Evolutionary conservation across 1,140 invertebrate species (phyloP).

Genomic region (Macrobrachium rosenbergii): DNA sequence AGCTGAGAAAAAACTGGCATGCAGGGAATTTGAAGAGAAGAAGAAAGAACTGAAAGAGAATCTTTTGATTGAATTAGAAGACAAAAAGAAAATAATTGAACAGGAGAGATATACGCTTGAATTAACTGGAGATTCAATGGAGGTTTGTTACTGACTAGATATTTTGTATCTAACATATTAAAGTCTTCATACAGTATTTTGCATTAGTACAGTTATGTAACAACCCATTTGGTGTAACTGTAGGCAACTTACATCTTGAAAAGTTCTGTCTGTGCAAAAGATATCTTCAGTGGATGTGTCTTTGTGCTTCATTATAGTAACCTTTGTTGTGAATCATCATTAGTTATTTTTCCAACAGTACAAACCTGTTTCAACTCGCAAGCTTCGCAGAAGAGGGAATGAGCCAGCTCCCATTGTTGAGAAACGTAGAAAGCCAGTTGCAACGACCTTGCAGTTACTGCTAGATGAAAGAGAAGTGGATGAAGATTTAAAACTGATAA

Average conservation of each 20-base stretch:
- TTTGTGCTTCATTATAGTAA: background rate
- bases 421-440: constrained; percentile 79
- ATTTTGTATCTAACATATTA: background rate
- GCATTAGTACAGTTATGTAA: too few relatives aligned
- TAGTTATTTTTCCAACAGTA: constrained; percentile 69
- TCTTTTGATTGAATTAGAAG: constrained; percentile 91
- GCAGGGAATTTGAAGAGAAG: constrained; percentile 95
- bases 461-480: constrained; percentile 92
- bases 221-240: too few relatives aligned
- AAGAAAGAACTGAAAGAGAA: constrained; percentile 92
- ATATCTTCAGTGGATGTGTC: too few relatives aligned
- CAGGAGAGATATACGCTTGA: constrained; percentile 88
- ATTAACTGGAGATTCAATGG: constrained; percentile 88
- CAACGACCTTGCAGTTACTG: constrained; percentile 85
- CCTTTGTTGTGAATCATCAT: background rate
- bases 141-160: constrained; percentile 72
- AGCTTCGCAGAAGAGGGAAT: constrained; percentile 90
- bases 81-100: constrained; percentile 91
- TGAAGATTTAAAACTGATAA: constrained; percentile 87
- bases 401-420: constrained; percentile 86
- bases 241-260: too few relatives aligned
- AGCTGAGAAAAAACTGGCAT: constrained; percentile 87
- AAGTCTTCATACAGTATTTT: background rate
- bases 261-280: too few relatives aligned
- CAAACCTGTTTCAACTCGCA: constrained; percentile 81